phyloP scores from a whole-genome alignment of 2,797 vertebrate species.

The Apogon talboti region DNA sequence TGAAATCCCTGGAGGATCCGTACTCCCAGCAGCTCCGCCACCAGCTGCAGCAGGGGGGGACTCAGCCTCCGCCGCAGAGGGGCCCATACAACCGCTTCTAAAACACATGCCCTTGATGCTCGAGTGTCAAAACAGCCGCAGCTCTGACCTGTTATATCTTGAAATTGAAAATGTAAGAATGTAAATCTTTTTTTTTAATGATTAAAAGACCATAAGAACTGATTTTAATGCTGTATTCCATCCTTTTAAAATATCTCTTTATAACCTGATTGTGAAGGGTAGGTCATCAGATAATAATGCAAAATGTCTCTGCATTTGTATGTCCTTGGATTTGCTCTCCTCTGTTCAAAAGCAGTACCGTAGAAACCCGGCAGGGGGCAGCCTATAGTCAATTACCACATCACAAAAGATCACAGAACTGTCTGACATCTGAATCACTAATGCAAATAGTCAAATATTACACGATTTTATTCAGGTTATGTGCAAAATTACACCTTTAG shows the following conservation, averaged over 20 bases:
- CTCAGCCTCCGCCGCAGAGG: conserved; percentile 85
- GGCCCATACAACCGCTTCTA: conserved; percentile 89
- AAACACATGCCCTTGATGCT: background rate
- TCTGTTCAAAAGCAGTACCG: conserved; percentile 16
- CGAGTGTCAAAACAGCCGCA: background rate
- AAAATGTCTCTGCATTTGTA: background rate
- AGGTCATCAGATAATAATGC: background rate
- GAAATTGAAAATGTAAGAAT: conserved; percentile 20
- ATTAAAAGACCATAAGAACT: conserved; percentile 63
- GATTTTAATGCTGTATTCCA: conserved; percentile 1
- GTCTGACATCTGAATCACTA: background rate
- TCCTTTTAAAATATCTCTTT: background rate
- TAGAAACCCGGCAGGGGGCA: conserved; percentile 59
- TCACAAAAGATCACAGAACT: conserved; percentile 5
- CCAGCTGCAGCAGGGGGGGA: conserved; percentile 87
- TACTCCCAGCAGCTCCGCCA: conserved; percentile 96
- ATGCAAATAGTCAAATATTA: background rate
- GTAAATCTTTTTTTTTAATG: conserved; percentile 38
- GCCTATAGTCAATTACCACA: conserved; percentile 17
- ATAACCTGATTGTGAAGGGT: background rate
- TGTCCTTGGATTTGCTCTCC: conserved; percentile 36
- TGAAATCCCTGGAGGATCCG: conserved; percentile 96
- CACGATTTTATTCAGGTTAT: background rate
- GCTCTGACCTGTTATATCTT: conserved; percentile 22
- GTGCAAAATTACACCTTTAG: no score